phyloP scores from a whole-genome alignment of 2,113 vertebrate species.

The Syrrhaptes paradoxus region DNA sequence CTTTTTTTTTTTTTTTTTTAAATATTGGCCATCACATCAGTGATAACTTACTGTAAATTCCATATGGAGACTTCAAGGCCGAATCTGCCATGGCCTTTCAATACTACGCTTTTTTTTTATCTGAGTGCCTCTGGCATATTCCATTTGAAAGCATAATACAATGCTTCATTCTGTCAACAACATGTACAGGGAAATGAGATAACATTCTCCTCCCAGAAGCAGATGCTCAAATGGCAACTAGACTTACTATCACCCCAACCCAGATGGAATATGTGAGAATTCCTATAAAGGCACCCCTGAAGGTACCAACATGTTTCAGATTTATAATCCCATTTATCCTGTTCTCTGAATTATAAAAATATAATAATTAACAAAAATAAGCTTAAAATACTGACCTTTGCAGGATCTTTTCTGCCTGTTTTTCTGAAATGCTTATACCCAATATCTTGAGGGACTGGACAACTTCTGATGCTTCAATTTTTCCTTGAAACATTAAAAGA shows the following conservation, averaged over 20 bases:
- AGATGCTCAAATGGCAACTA: background rate
- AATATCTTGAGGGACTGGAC: conserved; percentile 86
- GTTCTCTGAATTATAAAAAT: background rate
- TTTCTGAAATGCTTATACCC: conserved; percentile 83
- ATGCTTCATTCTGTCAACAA: background rate
- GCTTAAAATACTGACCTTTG: conserved; percentile 78
- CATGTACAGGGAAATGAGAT: background rate
- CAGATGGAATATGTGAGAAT: background rate
- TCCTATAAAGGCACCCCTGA: background rate
- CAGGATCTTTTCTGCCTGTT: conserved; percentile 86
- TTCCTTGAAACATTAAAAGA: conserved; percentile 77
- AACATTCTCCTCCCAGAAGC: background rate
- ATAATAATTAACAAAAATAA: background rate
- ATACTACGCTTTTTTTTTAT: background rate
- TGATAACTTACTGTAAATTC: background rate
- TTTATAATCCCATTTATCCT: background rate
- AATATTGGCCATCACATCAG: background rate
- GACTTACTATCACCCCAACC: background rate
- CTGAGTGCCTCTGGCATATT: background rate
- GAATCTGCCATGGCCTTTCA: background rate
- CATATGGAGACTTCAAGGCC: background rate
- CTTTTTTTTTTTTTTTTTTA: background rate
- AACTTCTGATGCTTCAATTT: conserved; percentile 90
- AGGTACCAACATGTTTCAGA: background rate
- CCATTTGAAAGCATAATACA: background rate